These are phyloP conservation scores for Diachasmimorpha longicaudata DNA, from an alignment of 1,140 invertebrate genomes.

Conservation along the genomic window DNA sequence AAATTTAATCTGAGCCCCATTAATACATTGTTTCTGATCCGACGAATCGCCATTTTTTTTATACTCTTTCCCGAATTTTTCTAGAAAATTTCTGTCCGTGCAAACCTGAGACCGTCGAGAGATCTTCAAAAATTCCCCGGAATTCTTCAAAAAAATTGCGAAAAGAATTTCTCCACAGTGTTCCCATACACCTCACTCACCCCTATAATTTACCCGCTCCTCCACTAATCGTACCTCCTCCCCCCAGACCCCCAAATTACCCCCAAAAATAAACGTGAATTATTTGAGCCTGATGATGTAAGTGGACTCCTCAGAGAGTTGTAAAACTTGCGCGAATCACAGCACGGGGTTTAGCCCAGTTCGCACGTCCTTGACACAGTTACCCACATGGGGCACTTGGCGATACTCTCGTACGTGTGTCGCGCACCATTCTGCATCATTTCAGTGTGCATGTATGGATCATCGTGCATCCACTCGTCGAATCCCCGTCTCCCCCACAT, in stretches of 20 bases:
- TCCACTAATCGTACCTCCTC: background rate
- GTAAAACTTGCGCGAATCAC: slow-evolving; percentile 12
- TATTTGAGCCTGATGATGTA: background rate
- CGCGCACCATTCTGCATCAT: slow-evolving; percentile 11
- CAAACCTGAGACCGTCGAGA: no score
- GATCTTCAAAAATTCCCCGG: no score
- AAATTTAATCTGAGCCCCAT: no score
- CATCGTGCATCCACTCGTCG: background rate
- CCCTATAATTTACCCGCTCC: background rate
- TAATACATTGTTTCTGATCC: no score
- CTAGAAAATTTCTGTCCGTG: no score
- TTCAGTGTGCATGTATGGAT: slow-evolving; percentile 2
- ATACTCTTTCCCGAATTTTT: no score
- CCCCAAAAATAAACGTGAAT: background rate
- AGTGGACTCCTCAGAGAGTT: background rate
- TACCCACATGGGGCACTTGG: slow-evolving; percentile 30
- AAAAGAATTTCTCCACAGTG: background rate
- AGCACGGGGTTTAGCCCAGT: slow-evolving; percentile 16
- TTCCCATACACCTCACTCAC: background rate
- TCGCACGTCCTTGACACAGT: slow-evolving; percentile 35
- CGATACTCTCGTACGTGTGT: slow-evolving; percentile 5
- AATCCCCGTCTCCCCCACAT: background rate
- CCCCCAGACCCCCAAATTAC: background rate
- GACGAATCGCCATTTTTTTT: no score
- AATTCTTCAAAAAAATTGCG: background rate